Conservation (phyloP, 2,113 vertebrate species). For the Opisthocomus hoazin region DNA sequence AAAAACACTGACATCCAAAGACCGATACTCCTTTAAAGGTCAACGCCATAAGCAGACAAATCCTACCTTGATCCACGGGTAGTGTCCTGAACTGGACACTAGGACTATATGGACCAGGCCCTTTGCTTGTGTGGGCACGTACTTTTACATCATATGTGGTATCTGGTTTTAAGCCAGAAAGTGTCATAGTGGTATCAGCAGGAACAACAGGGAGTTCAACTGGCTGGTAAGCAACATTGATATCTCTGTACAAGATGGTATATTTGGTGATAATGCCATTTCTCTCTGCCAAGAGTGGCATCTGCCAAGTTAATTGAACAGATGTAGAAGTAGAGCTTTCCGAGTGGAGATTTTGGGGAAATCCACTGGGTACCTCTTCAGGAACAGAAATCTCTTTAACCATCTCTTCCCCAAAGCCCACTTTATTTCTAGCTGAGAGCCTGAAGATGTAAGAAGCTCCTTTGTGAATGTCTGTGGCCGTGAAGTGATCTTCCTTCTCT, state of each 20-base stretch:
- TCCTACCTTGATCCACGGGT: slow-evolving; percentile 99
- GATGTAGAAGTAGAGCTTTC: slow-evolving; percentile 89
- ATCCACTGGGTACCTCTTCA: slow-evolving; percentile 92
- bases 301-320: slow-evolving; percentile 92
- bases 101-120: slow-evolving; percentile 98
- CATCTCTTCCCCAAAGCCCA: slow-evolving; percentile 96
- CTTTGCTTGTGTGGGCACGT: slow-evolving; percentile 99
- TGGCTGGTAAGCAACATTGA: slow-evolving; percentile 92
- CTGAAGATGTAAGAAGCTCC: slow-evolving; percentile 92
- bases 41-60: slow-evolving; percentile 83
- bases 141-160: slow-evolving; percentile 99
- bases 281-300: slow-evolving; percentile 86
- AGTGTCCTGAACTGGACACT: slow-evolving; percentile 99
- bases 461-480: slow-evolving; percentile 95
- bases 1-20: slow-evolving; percentile 75
- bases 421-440: slow-evolving; percentile 95
- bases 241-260: slow-evolving; percentile 95
- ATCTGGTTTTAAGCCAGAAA: slow-evolving; percentile 94
- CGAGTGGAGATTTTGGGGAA: slow-evolving; percentile 89
- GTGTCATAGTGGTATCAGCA: slow-evolving; percentile 86
- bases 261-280: slow-evolving; percentile 94
- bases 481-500: slow-evolving; percentile 96
- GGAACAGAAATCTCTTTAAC: slow-evolving; percentile 93
- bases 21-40: slow-evolving; percentile 75
- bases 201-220: slow-evolving; percentile 90